Evolutionary conservation across 2,888 invertebrate genomes (phyloP).

Genomic region (Pollenia griseotomentosa): DNA sequence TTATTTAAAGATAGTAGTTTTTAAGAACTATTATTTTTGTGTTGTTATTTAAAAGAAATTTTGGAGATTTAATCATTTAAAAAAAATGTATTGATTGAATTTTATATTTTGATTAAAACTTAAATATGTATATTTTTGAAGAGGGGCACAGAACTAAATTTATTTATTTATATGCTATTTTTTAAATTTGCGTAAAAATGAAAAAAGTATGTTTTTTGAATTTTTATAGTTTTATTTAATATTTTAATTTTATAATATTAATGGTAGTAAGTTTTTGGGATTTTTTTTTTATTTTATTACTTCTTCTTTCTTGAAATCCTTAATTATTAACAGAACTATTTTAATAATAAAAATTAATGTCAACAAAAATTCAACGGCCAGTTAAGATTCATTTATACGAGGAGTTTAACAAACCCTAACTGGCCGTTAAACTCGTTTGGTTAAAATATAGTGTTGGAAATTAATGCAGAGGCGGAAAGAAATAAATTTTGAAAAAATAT

Average conservation of each 20-base stretch:
- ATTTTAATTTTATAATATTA: conserved; percentile 18
- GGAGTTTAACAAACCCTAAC: conserved; percentile 60
- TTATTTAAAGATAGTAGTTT: conserved; percentile 43
- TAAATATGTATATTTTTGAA: neutral
- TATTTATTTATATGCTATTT: conserved; percentile 1
- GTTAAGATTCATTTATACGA: conserved; percentile 56
- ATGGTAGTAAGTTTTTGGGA: conserved; percentile 59
- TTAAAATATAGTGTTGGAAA: conserved; percentile 9
- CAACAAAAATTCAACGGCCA: conserved; percentile 66
- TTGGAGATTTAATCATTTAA: no score
- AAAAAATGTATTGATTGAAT: no score
- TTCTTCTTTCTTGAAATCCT: conserved; percentile 6
- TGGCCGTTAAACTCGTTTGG: conserved; percentile 70
- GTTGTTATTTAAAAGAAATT: no score
- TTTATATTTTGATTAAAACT: no score
- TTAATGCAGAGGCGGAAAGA: conserved; percentile 9
- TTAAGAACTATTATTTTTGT: neutral
- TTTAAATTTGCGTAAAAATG: conserved; percentile 2
- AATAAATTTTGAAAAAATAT: conserved; percentile 57
- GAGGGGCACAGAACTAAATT: conserved; percentile 19
- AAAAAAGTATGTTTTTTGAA: conserved; percentile 70
- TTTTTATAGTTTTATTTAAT: conserved; percentile 48
- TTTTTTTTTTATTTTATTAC: conserved; percentile 42
- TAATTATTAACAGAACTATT: conserved; percentile 27
- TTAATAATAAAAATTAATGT: neutral